Percentiles rank a stretch among this genome's conserved stretches.
Conservation (phyloP, 37 sponge, comb jelly and placozoan genomes). For the Tethya wilhelma region DNA sequence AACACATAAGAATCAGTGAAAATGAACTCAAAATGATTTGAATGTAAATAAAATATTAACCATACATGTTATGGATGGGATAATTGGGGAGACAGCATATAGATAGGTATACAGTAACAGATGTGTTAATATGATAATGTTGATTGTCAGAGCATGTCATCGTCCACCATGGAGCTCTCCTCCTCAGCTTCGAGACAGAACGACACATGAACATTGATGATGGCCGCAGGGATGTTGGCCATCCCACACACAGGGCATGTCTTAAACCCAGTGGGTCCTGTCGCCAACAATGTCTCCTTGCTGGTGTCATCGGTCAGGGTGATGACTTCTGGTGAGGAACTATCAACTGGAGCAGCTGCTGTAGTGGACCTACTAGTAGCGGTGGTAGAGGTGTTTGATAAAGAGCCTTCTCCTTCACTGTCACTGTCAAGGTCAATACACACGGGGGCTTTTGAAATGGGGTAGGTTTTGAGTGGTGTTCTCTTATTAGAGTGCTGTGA, state of each 20-base stretch:
- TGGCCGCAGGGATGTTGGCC: constrained; percentile 40
- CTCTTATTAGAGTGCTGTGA: too few species aligned
- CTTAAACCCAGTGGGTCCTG: constrained; percentile 4
- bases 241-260: constrained; percentile 71
- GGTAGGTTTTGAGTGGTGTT: too few species aligned
- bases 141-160: background rate
- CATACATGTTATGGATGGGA: background rate
- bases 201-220: constrained; percentile 50
- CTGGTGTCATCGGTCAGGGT: background rate
- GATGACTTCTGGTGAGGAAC: too few species aligned
- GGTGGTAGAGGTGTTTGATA: too few species aligned
- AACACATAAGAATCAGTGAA: background rate
- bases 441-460: too few species aligned
- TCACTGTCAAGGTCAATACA: too few species aligned
- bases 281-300: background rate
- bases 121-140: constrained; percentile 4
- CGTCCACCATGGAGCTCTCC: background rate
- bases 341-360: background rate
- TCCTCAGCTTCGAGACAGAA: constrained; percentile 62
- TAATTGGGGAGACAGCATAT: background rate
- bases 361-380: background rate
- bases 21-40: too few species aligned
- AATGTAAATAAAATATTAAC: too few species aligned
- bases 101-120: background rate
- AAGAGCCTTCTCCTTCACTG: too few species aligned